phyloP scores from a whole-genome alignment of 2,888 invertebrate genomes.

The Acleris emargana region DNA sequence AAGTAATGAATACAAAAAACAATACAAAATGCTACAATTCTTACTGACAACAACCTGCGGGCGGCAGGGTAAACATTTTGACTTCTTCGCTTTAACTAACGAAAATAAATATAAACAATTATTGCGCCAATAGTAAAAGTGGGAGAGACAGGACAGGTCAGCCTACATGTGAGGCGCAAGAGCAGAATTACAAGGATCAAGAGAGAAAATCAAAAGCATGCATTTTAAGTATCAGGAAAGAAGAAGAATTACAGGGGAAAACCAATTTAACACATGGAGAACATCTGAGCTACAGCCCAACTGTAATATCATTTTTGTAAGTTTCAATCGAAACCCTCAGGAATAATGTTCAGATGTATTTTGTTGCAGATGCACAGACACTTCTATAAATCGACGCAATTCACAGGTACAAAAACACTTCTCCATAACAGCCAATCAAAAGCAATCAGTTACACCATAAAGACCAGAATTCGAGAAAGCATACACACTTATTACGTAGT shows the following conservation, averaged over 20 bases:
- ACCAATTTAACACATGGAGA: conserved; percentile 10
- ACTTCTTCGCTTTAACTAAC: conserved; percentile 11
- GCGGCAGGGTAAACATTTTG: conserved; percentile 33
- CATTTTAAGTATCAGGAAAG: conserved; percentile 22
- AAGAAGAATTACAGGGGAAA: conserved; percentile 16
- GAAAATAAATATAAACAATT: conserved; percentile 36
- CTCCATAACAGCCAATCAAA: conserved; percentile 59
- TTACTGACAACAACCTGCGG: conserved; percentile 38
- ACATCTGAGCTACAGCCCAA: conserved; percentile 10
- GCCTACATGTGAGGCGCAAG: conserved; percentile 5
- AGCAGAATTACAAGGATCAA: conserved; percentile 7
- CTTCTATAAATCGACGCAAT: conserved; percentile 72
- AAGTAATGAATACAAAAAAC: conserved; percentile 68
- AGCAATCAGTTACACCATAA: conserved; percentile 51
- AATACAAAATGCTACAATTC: conserved; percentile 66
- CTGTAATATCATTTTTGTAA: conserved; percentile 4
- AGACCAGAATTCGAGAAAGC: conserved; percentile 67
- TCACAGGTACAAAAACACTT: conserved; percentile 74
- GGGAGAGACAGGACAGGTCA: conserved; percentile 10
- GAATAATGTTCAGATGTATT: conserved; percentile 14
- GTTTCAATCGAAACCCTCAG: conserved; percentile 18
- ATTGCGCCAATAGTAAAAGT: conserved; percentile 34
- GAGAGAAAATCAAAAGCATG: conserved; percentile 10
- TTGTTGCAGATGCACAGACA: conserved; percentile 38
- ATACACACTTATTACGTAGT: conserved; percentile 34